Conservation (phyloP, 1,140 invertebrate genomes). For the Lasioglossum baleicum region DNA sequence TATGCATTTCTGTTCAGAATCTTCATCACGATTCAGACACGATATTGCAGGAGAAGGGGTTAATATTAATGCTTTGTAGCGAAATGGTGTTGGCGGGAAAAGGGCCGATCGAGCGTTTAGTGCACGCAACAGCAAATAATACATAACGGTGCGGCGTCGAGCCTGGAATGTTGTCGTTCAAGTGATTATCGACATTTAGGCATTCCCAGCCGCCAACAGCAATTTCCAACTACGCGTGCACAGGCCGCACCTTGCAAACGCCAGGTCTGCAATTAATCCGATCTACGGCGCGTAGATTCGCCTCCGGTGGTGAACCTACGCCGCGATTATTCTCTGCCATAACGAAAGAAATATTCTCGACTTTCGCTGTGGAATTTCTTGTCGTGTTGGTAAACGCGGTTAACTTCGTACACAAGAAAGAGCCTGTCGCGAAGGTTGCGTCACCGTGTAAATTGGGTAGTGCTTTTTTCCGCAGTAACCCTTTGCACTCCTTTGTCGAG, state of each 20-base stretch:
- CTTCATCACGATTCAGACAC: too few species aligned
- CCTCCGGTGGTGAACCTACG: too few species aligned
- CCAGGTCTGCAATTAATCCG: conserved; percentile 41
- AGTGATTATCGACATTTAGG: conserved; percentile 65
- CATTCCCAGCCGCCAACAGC: conserved; percentile 55
- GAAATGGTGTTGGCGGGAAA: not conserved
- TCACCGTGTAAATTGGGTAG: too few species aligned
- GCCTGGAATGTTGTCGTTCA: conserved; percentile 53
- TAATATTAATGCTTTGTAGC: conserved; percentile 47
- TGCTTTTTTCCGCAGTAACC: too few species aligned
- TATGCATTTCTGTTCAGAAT: too few species aligned
- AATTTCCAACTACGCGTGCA: conserved; percentile 51
- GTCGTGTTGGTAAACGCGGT: too few species aligned
- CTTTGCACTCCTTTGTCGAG: too few species aligned
- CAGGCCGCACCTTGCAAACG: conserved; percentile 13
- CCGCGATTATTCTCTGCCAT: not conserved
- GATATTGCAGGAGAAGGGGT: too few species aligned
- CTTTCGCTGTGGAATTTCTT: not conserved
- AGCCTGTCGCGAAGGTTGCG: too few species aligned
- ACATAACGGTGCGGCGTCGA: conserved; percentile 26
- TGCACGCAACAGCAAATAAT: conserved; percentile 38
- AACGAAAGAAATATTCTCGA: not conserved
- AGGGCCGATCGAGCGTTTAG: conserved; percentile 8
- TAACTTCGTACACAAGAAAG: too few species aligned
- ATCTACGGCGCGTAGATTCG: conserved; percentile 39